phyloP scores from a whole-genome alignment of 2,113 vertebrate genomes.

The Labeo rohita region DNA sequence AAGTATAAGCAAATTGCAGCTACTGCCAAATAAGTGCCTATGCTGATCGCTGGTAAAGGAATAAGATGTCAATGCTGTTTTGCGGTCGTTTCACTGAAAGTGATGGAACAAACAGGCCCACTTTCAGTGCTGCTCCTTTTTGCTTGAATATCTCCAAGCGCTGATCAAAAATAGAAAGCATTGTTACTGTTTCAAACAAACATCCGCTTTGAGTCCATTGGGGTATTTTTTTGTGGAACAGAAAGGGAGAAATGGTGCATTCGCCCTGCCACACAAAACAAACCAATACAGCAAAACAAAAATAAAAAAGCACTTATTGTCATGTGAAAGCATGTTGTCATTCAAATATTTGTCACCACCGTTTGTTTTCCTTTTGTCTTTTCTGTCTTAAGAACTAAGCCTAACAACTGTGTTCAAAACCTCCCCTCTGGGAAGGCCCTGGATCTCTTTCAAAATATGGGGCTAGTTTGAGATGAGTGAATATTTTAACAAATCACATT shows the following conservation, averaged over 20 bases:
- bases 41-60: slow-evolving; percentile 7
- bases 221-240: not conserved
- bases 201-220: not conserved
- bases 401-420: not conserved
- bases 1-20: slow-evolving; percentile 3
- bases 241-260: not conserved
- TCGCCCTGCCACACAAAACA: not conserved
- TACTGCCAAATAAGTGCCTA: slow-evolving; percentile 10
- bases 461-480: not conserved
- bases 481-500: not conserved
- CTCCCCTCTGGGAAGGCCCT: not conserved
- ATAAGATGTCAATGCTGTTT: slow-evolving; percentile 22
- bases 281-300: not conserved
- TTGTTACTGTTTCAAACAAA: not conserved
- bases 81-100: slow-evolving; percentile 4
- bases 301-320: not conserved
- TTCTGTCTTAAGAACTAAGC: not conserved
- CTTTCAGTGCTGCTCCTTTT: not conserved
- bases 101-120: slow-evolving; percentile 3
- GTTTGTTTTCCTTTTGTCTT: not conserved
- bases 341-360: not conserved
- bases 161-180: not conserved
- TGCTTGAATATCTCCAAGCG: not conserved
- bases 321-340: too few relatives aligned
- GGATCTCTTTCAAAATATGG: not conserved